These are phyloP conservation scores for Dendrocopos noguchii DNA, from an alignment of 2,113 vertebrate species.

Conservation along the genomic window DNA sequence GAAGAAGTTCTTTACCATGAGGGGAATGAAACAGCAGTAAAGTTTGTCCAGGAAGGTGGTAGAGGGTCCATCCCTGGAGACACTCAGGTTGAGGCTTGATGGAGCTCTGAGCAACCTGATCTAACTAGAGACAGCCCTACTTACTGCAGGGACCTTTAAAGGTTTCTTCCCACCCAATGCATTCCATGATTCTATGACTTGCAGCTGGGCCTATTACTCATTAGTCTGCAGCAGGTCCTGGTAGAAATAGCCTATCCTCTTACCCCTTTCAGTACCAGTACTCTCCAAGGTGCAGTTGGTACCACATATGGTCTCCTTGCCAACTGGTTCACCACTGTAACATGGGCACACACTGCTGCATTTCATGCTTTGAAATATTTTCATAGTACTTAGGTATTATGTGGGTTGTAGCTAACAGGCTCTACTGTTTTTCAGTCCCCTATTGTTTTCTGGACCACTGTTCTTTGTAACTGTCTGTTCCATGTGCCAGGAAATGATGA, in stretches of 20 bases:
- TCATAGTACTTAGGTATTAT: not conserved
- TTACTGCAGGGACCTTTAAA: too few relatives aligned
- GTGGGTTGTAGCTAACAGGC: not conserved
- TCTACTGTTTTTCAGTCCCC: not conserved
- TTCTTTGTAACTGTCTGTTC: not conserved
- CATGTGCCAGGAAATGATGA: not conserved
- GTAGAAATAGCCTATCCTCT: not conserved
- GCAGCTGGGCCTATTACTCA: not conserved
- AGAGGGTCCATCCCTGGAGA: too few relatives aligned
- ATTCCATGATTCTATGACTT: not conserved
- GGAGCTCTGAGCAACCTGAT: too few relatives aligned
- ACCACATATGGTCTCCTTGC: not conserved
- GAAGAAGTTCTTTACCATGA: too few relatives aligned
- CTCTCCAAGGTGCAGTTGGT: not conserved
- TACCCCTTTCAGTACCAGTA: not conserved
- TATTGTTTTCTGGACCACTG: not conserved
- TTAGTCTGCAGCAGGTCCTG: not conserved
- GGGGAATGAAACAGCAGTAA: too few relatives aligned
- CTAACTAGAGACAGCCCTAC: too few relatives aligned
- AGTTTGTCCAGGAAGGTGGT: too few relatives aligned
- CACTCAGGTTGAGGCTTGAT: too few relatives aligned
- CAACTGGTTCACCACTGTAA: not conserved
- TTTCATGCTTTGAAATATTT: not conserved
- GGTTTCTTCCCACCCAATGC: too few relatives aligned
- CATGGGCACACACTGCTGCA: rapidly evolving